Base-by-base conservation (phyloP, 2,113 vertebrate genomes). In the Bos indicus region DNA sequence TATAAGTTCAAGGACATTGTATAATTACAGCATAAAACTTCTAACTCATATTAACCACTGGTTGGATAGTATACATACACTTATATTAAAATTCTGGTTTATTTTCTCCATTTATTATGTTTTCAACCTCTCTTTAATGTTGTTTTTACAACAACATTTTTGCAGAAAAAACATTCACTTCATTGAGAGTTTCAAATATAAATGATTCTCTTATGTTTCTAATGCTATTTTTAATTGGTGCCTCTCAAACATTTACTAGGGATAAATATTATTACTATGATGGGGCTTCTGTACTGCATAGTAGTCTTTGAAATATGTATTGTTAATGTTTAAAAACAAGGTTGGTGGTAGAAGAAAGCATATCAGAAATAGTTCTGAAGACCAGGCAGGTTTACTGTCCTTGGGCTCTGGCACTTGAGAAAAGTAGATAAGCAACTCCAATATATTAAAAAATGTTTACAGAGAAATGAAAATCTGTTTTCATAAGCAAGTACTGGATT, bases 211-310 rank as follows among this genome's bases (percentile, higher is more conserved):
- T 26, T 95, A 11, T 59, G 8, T 52, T 88, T 92, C 3, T 30
- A 48, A 91, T 88, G 43, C 33, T 85, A 82, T 87, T 88, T 93
- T 96, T 92, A 93, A 78, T n/a, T 88, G 77, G 46, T 77, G 85
- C 30, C 92, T 52, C 94, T 90, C 54, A 77, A 92, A 90, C 4
- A 56, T 95, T 95, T 88, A 33, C 16, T 62, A 43, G 16, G 4
- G 14, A 56, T 91, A 86, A 59, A 56, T 91, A 51, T 60, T 64
- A 80, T 30, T 25, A 52, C 17, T 11, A 80, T 86, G 15, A 59
- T 64, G n/a, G 90, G 4, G 56, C n/a, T 89, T 95, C 90, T 92
- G 15, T 48, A 80, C 3, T 57, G 23, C 3, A 9, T 23, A 71
- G 78, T 62, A 77, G 3, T 78, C 54, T 96, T 88, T 51, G 33